These are phyloP conservation scores for Cephus runcator DNA, from an alignment of 2,888 invertebrate genomes.

Conservation along the genomic window DNA sequence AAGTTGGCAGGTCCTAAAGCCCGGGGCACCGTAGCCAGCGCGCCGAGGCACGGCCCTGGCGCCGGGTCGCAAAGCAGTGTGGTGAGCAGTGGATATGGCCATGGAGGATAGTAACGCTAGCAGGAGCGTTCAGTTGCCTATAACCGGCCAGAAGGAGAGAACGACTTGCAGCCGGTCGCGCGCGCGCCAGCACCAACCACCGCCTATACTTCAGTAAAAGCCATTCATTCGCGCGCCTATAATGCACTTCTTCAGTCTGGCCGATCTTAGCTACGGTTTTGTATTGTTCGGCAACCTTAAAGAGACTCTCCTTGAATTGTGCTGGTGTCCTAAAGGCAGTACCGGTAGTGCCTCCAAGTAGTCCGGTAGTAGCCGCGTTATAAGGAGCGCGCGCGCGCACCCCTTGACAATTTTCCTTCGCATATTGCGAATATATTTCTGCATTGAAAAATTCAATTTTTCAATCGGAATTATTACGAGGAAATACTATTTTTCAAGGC, in stretches of 20 bases:
- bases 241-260: slow-evolving; percentile 43
- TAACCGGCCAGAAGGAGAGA: slow-evolving; percentile 52
- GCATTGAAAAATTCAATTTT: not conserved
- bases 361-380: not conserved
- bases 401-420: not conserved
- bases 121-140: slow-evolving; percentile 55
- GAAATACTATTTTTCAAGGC: not conserved
- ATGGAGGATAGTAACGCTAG: slow-evolving; percentile 51
- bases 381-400: not conserved
- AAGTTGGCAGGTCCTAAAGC: not conserved
- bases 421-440: not conserved
- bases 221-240: slow-evolving; percentile 30
- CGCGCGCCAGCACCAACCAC: slow-evolving; percentile 25
- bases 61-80: slow-evolving; percentile 42
- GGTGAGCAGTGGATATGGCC: slow-evolving; percentile 44
- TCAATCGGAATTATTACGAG: not conserved
- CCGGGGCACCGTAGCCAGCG: not conserved
- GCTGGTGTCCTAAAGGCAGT: not conserved
- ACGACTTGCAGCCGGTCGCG: slow-evolving; percentile 28
- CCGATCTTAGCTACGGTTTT: slow-evolving; percentile 1
- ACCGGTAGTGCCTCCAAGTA: slow-evolving; percentile 1
- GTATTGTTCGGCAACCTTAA: slow-evolving; percentile 2
- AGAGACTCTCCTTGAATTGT: not conserved
- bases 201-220: slow-evolving; percentile 19
- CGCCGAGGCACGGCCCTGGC: slow-evolving; percentile 27